Conservation (phyloP, 2,888 invertebrate species). For the Oxycera nigricornis region DNA sequence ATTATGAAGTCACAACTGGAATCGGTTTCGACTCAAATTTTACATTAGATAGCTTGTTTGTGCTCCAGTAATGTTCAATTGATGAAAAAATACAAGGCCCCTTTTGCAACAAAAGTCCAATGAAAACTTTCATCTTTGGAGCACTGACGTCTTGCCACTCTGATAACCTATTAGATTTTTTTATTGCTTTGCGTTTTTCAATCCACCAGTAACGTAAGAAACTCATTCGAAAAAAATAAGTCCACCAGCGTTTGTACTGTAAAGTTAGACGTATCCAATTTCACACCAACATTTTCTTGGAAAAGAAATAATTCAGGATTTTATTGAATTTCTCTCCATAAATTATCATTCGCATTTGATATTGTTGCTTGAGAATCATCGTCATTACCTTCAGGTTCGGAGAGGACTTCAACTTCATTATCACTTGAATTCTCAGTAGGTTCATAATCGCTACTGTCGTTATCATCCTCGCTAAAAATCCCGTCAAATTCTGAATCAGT, state of each 20-base stretch:
- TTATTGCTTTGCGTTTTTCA: background rate
- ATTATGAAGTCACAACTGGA: background rate
- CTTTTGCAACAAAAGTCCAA: background rate
- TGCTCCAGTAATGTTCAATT: background rate
- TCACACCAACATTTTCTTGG: constrained; percentile 28
- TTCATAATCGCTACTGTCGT: constrained; percentile 20
- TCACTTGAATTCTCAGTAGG: background rate
- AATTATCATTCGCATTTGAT: background rate
- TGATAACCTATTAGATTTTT: constrained; percentile 5
- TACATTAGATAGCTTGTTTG: background rate
- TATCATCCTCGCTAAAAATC: constrained; percentile 24
- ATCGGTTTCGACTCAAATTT: constrained; percentile 4
- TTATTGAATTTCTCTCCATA: background rate
- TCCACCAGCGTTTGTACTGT: constrained; percentile 19
- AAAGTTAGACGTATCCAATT: constrained; percentile 10
- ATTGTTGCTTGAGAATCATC: constrained; percentile 15
- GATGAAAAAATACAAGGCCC: constrained; percentile 1
- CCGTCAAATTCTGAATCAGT: no score
- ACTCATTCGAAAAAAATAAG: constrained; percentile 3
- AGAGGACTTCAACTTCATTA: background rate
- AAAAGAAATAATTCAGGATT: constrained; percentile 29
- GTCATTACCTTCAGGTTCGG: constrained; percentile 1
- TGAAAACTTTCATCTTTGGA: background rate
- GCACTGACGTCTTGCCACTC: constrained; percentile 11
- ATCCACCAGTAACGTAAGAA: background rate